Evolutionary conservation across 2,797 vertebrate genomes (phyloP), one percentile per base, ranked within the genome.

Genomic region (Natrix natrix): DNA sequence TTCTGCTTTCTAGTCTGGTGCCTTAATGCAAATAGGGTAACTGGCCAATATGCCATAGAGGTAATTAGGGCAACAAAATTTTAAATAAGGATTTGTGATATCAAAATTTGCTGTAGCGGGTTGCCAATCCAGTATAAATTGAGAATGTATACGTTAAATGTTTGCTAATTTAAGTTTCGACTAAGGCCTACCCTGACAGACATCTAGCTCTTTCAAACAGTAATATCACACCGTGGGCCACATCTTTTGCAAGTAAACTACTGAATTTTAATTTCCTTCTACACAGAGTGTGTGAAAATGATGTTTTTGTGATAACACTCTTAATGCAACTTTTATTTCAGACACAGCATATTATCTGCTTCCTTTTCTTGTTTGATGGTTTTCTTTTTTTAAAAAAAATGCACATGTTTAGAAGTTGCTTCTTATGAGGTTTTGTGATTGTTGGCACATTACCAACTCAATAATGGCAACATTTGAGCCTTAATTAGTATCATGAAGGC

Each of bases 401-500:
- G 22, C 78, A 48, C 43, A 5, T 83, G 78, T 83, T 92, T 94
- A 94, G 95, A 96, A 96, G 96, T 92, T 95, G 91, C 96, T 95
- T 93, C 90, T 94, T 93, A 92, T 93, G 56, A 93, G 94, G 95
- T 93, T 96, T 96, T 96, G 95, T 95, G 95, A 93, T 94, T 96
- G 96, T 61, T 97, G 96, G 96, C 95, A 37, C 87, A 74, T 87
- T 94, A 95, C 96, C 96, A 97, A 91, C 90, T 66, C 91, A 95
- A 95, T 96, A 96, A 95, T 94, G 95, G 94, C 95, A 91, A 93
- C 93, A 96, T 92, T 89, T 92, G 91, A 96, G 96, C 95, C 96
- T 96, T 97, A 97, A 96, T 97, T 96, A 96, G 94, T 94, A 95
- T 86, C 90, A 93, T 90, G 94, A 95, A 95, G 96, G 91, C 93